These are phyloP conservation scores for Epinephelus fuscoguttatus DNA, from an alignment of 2,113 vertebrate species.

Conservation along the genomic window DNA sequence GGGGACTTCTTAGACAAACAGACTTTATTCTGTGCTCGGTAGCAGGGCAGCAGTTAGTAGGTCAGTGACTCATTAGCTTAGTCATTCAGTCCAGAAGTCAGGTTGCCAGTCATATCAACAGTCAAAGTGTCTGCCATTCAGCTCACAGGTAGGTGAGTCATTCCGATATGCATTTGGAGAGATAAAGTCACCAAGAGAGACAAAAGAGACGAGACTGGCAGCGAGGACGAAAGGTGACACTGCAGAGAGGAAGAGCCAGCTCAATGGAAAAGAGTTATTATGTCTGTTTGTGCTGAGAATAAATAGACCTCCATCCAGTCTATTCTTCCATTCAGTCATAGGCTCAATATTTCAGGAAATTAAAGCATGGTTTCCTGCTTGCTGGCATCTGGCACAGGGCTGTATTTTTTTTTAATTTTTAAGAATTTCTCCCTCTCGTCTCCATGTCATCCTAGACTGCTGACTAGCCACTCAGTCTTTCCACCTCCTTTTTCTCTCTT, in stretches of 20 bases:
- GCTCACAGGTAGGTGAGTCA: slow-evolving; percentile 39
- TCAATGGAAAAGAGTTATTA: slow-evolving; percentile 12
- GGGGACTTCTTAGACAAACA: slow-evolving; percentile 51
- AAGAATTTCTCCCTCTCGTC: slow-evolving; percentile 18
- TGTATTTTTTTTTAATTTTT: slow-evolving; percentile 15
- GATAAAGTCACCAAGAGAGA: slow-evolving; percentile 9
- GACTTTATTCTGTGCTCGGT: slow-evolving; percentile 23
- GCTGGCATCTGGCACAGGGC: slow-evolving; percentile 1
- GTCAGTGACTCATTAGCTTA: slow-evolving; percentile 71
- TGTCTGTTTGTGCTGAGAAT: slow-evolving; percentile 32
- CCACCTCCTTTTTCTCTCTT: slow-evolving; percentile 20
- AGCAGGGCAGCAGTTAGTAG: slow-evolving; percentile 56
- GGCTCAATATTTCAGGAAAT: slow-evolving; percentile 57
- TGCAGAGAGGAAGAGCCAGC: slow-evolving; percentile 11
- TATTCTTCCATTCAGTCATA: slow-evolving; percentile 59
- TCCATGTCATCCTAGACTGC: slow-evolving; percentile 28
- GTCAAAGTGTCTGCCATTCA: slow-evolving; percentile 31
- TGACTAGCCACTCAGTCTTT: slow-evolving; percentile 41
- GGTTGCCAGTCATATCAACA: slow-evolving; percentile 21
- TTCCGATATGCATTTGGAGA: neutral
- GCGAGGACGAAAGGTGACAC: neutral
- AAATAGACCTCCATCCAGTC: slow-evolving; percentile 28
- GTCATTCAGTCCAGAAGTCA: slow-evolving; percentile 46
- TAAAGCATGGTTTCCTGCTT: slow-evolving; percentile 58
- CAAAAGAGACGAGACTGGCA: neutral